Conservation (phyloP, 2,888 invertebrate species). For the Sicus ferrugineus region DNA sequence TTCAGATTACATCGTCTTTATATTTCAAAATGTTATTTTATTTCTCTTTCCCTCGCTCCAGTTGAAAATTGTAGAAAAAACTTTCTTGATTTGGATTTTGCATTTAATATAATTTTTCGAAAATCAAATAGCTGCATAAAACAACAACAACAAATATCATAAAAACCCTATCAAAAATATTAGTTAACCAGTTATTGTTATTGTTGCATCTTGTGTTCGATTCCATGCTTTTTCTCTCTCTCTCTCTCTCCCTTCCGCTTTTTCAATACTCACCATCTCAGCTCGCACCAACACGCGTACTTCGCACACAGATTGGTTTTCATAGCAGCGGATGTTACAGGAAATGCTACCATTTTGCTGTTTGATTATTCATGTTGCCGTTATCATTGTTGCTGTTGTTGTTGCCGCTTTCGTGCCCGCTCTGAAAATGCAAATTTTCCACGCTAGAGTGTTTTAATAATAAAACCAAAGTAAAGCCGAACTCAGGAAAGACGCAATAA, state of each 20-base stretch:
- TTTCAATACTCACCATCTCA: neutral
- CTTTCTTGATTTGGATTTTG: too few relatives aligned
- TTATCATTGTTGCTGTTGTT: constrained; percentile 5
- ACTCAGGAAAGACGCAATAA: constrained; percentile 5
- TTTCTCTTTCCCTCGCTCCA: too few relatives aligned
- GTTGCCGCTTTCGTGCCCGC: constrained; percentile 10
- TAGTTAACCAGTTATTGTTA: too few relatives aligned
- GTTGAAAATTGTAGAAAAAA: too few relatives aligned
- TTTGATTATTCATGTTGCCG: neutral
- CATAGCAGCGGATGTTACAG: constrained; percentile 27
- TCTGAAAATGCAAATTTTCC: constrained; percentile 26
- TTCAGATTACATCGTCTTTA: too few relatives aligned
- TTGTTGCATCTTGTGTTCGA: neutral
- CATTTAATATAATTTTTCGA: too few relatives aligned
- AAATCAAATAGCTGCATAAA: too few relatives aligned
- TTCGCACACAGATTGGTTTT: constrained; percentile 23
- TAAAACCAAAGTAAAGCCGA: constrained; percentile 13
- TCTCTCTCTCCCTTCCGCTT: neutral
- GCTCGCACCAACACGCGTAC: neutral
- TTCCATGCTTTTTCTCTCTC: neutral
- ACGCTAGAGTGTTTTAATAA: constrained; percentile 26
- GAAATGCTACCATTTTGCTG: constrained; percentile 1
- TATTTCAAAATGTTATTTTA: too few relatives aligned
- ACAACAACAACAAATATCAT: too few relatives aligned
- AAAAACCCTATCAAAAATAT: too few relatives aligned